These are phyloP conservation scores for Sinocyclocheilus rhinocerous DNA, from an alignment of 2,113 vertebrate genomes.

Conservation along the genomic window DNA sequence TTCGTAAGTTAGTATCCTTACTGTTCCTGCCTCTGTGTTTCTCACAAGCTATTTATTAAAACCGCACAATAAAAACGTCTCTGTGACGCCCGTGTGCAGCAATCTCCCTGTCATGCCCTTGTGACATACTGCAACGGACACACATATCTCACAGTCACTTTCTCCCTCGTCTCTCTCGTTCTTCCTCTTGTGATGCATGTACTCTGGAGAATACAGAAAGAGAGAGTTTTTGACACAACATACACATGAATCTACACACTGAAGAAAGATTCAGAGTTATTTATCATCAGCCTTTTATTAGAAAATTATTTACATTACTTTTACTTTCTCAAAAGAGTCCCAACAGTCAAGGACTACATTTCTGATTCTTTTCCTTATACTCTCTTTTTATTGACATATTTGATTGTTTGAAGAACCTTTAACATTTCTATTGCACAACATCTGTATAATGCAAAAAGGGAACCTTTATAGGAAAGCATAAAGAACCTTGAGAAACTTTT, in stretches of 20 bases:
- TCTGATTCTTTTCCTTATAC: neutral
- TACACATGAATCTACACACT: neutral
- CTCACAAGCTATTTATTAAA: constrained; percentile 3
- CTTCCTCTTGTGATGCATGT: neutral
- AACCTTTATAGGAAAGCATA: neutral
- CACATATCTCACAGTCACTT: constrained; percentile 1
- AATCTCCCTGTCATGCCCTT: neutral
- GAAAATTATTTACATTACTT: neutral
- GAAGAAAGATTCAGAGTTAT: neutral
- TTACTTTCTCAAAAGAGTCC: neutral
- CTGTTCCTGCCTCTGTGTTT: neutral
- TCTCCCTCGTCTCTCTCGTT: neutral
- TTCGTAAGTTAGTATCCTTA: neutral
- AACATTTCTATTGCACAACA: too few relatives aligned
- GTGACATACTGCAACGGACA: constrained; percentile 4
- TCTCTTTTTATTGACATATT: too few relatives aligned
- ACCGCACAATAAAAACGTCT: neutral
- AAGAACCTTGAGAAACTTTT: neutral
- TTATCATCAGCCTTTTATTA: neutral
- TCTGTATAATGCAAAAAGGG: too few relatives aligned
- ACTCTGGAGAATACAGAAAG: neutral
- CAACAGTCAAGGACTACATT: neutral
- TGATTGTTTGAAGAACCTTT: too few relatives aligned
- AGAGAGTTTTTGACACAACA: neutral
- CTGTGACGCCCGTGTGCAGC: neutral